Conservation (phyloP, 1,140 invertebrate species). For the Macrocentrus cingulum region DNA sequence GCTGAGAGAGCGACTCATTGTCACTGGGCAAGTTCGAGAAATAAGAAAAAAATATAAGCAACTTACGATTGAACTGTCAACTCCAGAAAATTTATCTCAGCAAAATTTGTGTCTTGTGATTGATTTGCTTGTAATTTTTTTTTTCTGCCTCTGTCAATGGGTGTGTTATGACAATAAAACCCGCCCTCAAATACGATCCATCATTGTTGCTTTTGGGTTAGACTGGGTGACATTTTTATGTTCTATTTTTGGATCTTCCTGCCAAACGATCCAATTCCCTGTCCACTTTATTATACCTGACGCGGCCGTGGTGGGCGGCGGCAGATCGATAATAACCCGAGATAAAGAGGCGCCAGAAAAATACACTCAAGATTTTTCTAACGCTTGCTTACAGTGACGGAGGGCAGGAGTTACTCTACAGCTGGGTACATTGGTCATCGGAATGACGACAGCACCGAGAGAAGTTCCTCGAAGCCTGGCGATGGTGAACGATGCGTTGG, state of each 20-base stretch:
- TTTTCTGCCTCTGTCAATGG: too few species aligned
- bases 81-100: not conserved
- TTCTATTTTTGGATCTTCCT: not conserved
- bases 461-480: not conserved
- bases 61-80: conserved; percentile 10
- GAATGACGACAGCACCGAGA: conserved; percentile 3
- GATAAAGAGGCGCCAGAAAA: not conserved
- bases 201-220: not conserved
- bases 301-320: too few species aligned
- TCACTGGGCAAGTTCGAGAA: not conserved
- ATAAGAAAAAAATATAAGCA: not conserved
- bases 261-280: conserved; percentile 6
- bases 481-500: conserved; percentile 3
- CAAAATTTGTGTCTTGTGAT: too few species aligned
- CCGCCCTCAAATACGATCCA: too few species aligned
- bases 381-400: conserved; percentile 11
- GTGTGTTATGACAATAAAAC: too few species aligned
- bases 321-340: not conserved
- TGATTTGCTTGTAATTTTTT: too few species aligned
- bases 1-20: not conserved
- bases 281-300: too few species aligned
- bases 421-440: conserved; percentile 3
- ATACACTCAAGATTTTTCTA: conserved; percentile 12
- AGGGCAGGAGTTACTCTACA: not conserved
- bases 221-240: too few species aligned